Percentiles rank a stretch among this genome's conserved stretches.
Conservation (phyloP, 2,113 vertebrate species). For the Panurus biarmicus region DNA sequence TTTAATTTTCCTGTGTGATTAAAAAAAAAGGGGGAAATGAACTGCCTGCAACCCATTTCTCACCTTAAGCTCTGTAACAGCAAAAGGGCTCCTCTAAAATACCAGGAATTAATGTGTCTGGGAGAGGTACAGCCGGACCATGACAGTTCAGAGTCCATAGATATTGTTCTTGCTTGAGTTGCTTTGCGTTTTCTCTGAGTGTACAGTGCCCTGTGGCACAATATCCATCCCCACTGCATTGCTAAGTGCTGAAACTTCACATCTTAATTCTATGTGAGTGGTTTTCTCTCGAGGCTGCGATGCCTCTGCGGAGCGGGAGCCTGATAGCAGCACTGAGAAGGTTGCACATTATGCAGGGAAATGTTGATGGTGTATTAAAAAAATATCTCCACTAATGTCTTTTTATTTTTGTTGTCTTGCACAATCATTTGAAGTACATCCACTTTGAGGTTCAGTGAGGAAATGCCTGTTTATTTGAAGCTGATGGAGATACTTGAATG, state of each 20-base stretch:
- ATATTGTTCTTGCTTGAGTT: slow-evolving; percentile 39
- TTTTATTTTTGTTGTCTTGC: background rate
- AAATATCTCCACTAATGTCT: slow-evolving; percentile 29
- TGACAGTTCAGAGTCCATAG: background rate
- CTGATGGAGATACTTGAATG: slow-evolving; percentile 38
- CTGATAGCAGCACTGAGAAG: slow-evolving; percentile 21
- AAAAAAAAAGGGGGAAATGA: background rate
- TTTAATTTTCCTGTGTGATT: background rate
- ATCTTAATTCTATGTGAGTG: slow-evolving; percentile 68
- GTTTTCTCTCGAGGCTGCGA: slow-evolving; percentile 63
- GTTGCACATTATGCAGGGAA: background rate
- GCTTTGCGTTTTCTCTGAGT: background rate
- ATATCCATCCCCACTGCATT: slow-evolving; percentile 31
- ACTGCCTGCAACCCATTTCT: background rate
- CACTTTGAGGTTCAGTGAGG: background rate
- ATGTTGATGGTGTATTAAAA: slow-evolving; percentile 52
- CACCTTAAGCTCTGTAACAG: background rate
- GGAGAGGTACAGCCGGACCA: background rate
- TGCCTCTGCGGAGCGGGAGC: slow-evolving; percentile 40
- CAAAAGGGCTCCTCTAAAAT: background rate
- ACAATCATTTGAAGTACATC: background rate
- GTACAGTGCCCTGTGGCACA: slow-evolving; percentile 58
- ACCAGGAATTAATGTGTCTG: background rate
- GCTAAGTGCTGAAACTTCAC: slow-evolving; percentile 57
- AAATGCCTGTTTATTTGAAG: slow-evolving; percentile 10